Conservation (phyloP, 2,113 vertebrate species). For the Marmota monax region DNA sequence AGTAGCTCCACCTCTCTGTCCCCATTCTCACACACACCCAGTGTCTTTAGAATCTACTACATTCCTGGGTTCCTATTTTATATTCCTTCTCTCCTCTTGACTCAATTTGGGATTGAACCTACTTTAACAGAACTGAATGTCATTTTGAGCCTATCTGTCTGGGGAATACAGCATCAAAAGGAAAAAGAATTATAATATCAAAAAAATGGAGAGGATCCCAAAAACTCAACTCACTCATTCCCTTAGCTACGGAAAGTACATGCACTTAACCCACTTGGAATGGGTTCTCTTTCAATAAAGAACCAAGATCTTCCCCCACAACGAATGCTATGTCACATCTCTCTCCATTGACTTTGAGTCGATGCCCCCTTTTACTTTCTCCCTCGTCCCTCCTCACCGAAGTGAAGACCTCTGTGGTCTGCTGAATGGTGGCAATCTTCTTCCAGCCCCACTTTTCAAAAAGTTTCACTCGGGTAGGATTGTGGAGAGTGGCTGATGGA, state of each 20-base stretch:
- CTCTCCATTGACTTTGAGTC: rapidly evolving
- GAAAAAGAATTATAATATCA: background rate
- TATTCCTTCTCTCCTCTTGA: background rate
- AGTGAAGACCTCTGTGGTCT: slow-evolving; percentile 98
- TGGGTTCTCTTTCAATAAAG: slow-evolving; percentile 3
- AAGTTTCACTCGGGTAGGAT: slow-evolving; percentile 96
- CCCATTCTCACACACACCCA: background rate
- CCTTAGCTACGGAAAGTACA: slow-evolving; percentile 43
- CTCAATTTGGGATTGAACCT: background rate
- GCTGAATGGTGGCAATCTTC: slow-evolving; percentile 98
- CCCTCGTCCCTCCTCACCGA: slow-evolving; percentile 89
- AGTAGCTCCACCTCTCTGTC: background rate
- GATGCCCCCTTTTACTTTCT: too few species aligned
- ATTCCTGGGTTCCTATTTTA: background rate
- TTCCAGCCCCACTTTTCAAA: slow-evolving; percentile 98
- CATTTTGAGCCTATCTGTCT: background rate
- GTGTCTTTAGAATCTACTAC: background rate
- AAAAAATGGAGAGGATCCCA: background rate
- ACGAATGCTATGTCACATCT: rapidly evolving
- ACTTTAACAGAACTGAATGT: slow-evolving; percentile 18
- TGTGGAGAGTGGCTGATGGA: slow-evolving; percentile 96
- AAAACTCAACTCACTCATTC: background rate
- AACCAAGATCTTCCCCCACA: background rate
- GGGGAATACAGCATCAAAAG: background rate
- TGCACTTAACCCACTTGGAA: background rate